Evolutionary conservation across 1,140 invertebrate genomes (phyloP).

Genomic region (Mactra quadrangularis): DNA sequence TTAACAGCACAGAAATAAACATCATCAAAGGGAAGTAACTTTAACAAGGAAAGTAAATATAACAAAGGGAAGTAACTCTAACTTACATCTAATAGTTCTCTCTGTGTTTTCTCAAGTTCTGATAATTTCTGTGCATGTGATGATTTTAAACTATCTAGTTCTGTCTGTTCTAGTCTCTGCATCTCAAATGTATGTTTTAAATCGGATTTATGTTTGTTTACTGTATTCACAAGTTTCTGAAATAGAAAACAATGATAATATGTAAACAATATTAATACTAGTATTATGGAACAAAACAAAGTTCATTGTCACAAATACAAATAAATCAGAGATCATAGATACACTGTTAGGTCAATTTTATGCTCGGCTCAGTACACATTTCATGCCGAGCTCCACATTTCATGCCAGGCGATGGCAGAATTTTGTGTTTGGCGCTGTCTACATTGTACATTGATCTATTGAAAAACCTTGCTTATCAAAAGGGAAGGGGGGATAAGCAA

Average conservation of each 20-base stretch:
- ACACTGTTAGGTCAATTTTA: neutral
- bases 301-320: neutral
- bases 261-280: too few relatives aligned
- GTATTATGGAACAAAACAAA: neutral
- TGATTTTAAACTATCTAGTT: conserved; percentile 75
- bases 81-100: conserved; percentile 73
- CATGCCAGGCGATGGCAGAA: too few relatives aligned
- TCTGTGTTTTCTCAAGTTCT: conserved; percentile 78
- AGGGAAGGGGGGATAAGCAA: too few relatives aligned
- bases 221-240: conserved; percentile 71
- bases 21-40: too few relatives aligned
- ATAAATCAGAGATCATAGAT: neutral
- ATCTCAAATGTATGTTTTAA: conserved; percentile 80
- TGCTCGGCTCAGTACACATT: neutral
- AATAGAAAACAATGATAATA: neutral
- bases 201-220: conserved; percentile 78
- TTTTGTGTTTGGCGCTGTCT: too few relatives aligned
- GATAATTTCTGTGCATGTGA: conserved; percentile 76
- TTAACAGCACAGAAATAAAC: too few relatives aligned
- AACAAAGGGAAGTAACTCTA: too few relatives aligned
- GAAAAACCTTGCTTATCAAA: too few relatives aligned
- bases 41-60: too few relatives aligned
- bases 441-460: too few relatives aligned
- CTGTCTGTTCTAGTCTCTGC: conserved; percentile 76
- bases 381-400: too few relatives aligned